Base-by-base conservation (phyloP, 2,888 invertebrate genomes). In the Orgyia antiqua region DNA sequence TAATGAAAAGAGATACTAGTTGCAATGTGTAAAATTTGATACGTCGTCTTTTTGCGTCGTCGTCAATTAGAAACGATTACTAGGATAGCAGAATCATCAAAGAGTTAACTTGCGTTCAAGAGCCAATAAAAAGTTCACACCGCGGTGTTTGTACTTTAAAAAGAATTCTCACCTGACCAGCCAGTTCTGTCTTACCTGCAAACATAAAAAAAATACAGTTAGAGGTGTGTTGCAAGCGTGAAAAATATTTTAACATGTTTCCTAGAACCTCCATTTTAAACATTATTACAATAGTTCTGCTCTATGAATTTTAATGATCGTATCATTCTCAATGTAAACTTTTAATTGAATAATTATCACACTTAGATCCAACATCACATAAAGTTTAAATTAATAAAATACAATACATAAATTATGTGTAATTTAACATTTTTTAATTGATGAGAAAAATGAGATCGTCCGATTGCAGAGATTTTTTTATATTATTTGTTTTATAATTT, bases 111-210 rank as follows among this genome's bases (percentile, higher is more conserved):
- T n/a, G n/a, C n/a, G n/a, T n/a, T n/a, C n/a, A n/a, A n/a, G n/a
- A n/a, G n/a, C n/a, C n/a, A n/a, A n/a, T n/a, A n/a, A n/a, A n/a
- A n/a, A n/a, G n/a, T n/a, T n/a, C n/a, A n/a, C n/a, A n/a, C n/a
- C n/a, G n/a, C n/a, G n/a, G n/a, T n/a, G n/a, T n/a, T n/a, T n/a
- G n/a, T n/a, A n/a, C n/a, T n/a, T n/a, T n/a, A n/a, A n/a, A n/a
- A n/a, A n/a, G n/a, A 58, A 15, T 15, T 55, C 71, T 72, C 72
- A 70, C 71, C 69, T 63, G 65, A 58, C 53, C 38, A 40, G 53
- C 68, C 62, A 58, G 66, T 66, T 63, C 51, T 49, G 49, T 54
- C 75, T 77, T 79, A 79, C 79, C 80, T 79, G 78, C 60, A 63
- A 76, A 71, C 58, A 70, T 66, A 72, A 69, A 69, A 68, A 15